Base-by-base conservation (phyloP, 92 coral and sea anemone species). In the Parazoanthus darwini region DNA sequence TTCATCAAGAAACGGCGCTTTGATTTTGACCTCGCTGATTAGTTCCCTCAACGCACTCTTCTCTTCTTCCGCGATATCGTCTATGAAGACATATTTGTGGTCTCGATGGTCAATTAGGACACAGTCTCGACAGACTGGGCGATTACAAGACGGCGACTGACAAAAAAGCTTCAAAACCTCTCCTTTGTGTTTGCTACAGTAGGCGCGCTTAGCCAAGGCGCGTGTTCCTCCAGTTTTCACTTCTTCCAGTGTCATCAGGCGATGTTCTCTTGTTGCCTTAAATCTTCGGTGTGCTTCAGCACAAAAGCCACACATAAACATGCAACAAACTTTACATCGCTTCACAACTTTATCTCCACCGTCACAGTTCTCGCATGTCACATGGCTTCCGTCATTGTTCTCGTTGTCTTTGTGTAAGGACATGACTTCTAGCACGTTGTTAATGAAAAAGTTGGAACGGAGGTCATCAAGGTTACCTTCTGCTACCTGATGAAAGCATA, bases 271-370 rank as follows among this genome's bases (percentile, higher is more conserved):
- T 22, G 87, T 66, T 11, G 88, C 89, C 66, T 82, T 63, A 39
- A 77, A 76, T 43, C 94, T 59, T 79, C 71, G 82, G 82, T 94
- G 95, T 11, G 94, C 91, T 50, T 89, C 87, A 3, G 87, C 84
- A 88, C 98, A 93, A 88, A 88, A 92, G n/a, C 88, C 80, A 51
- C 98, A 94, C 90, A 94, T 86, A 86, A 85, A 88, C 86, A 87
- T 67, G 10, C 89, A 74, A 77, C 98, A 94, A 36, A 87, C 85
- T 18, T 78, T 84, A 81, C 98, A 94, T 9, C 93, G 89, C n/a
- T 91, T 88, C 20, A 81, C 88, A 51, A 88, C 94, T 37, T 84
- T 3, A 6, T 92, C 93, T n/a, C 58, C 86, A 48, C 79, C 87
- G 88, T 94, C 91, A 71, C 97, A 58, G 66, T 20, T 58, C 66